These are phyloP conservation scores for Salarias fasciatus DNA, from an alignment of 2,797 vertebrate genomes.

Conservation along the genomic window DNA sequence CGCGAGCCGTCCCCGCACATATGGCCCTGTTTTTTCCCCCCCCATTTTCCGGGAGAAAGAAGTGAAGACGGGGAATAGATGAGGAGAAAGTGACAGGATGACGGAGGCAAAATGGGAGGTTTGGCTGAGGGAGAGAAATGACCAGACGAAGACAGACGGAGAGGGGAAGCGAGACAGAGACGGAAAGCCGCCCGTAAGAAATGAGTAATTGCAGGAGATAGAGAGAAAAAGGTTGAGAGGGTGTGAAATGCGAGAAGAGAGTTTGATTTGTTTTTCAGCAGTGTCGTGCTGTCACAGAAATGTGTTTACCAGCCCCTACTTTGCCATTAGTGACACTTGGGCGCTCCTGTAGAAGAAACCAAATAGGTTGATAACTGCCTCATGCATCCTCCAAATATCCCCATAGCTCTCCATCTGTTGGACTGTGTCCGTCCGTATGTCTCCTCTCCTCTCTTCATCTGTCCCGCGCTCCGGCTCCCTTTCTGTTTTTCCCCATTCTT, in stretches of 20 bases:
- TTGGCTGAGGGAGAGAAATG: slow-evolving; percentile 12
- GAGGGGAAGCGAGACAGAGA: slow-evolving; percentile 38
- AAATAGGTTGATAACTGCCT: slow-evolving; percentile 81
- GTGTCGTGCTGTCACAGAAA: slow-evolving; percentile 76
- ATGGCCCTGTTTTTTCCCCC: slow-evolving; percentile 77
- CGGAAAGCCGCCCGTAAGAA: slow-evolving; percentile 46
- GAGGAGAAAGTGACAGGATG: slow-evolving; percentile 13
- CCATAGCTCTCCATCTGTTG: slow-evolving; percentile 75
- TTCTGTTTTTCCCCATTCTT: not conserved
- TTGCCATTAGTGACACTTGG: slow-evolving; percentile 81
- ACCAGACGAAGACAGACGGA: slow-evolving; percentile 16
- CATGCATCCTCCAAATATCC: slow-evolving; percentile 82
- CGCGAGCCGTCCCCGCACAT: slow-evolving; percentile 57
- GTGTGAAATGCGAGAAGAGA: slow-evolving; percentile 75
- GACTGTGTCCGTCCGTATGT: slow-evolving; percentile 74
- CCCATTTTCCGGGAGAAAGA: slow-evolving; percentile 23
- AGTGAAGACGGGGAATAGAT: slow-evolving; percentile 12
- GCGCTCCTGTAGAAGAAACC: slow-evolving; percentile 75
- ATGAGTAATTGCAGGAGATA: slow-evolving; percentile 66
- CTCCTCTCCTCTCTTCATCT: slow-evolving; percentile 61
- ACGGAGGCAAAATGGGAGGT: slow-evolving; percentile 8
- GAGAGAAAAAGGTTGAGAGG: slow-evolving; percentile 73
- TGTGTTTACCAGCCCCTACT: slow-evolving; percentile 81
- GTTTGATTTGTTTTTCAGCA: slow-evolving; percentile 78
- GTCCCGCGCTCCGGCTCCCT: slow-evolving; percentile 38